phyloP scores from a whole-genome alignment of 2,113 vertebrate genomes.

The Peromyscus leucopus region DNA sequence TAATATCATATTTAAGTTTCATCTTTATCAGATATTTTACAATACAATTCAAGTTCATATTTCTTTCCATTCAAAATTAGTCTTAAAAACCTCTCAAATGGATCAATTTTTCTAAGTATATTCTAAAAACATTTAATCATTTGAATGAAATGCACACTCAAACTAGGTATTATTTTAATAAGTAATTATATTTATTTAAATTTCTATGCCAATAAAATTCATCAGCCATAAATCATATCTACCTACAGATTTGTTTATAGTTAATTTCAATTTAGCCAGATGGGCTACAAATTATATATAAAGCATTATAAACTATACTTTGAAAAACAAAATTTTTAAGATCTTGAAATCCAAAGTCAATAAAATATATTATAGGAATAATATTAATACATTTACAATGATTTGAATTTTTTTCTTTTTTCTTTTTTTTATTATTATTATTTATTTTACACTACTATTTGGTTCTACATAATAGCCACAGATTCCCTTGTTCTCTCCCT shows the following conservation, averaged over 20 bases:
- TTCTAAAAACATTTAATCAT: neutral
- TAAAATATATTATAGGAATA: neutral
- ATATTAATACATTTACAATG: neutral
- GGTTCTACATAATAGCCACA: no score
- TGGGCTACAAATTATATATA: neutral
- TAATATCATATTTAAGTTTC: slow-evolving; percentile 57
- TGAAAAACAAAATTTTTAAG: neutral
- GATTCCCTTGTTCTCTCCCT: no score
- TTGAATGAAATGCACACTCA: neutral
- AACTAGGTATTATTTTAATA: slow-evolving; percentile 15
- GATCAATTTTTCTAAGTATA: neutral
- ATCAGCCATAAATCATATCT: neutral
- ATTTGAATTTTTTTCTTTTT: no score
- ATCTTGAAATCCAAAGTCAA: neutral
- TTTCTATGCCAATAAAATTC: neutral
- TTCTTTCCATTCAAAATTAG: slow-evolving; percentile 32
- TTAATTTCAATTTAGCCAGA: neutral
- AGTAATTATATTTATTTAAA: slow-evolving; percentile 21
- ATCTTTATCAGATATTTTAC: slow-evolving; percentile 55
- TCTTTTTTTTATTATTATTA: no score
- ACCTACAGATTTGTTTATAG: neutral
- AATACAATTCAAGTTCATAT: slow-evolving; percentile 50
- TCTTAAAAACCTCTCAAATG: slow-evolving; percentile 32
- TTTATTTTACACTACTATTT: no score
- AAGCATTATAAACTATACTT: neutral